Percentiles rank a stretch among this genome's conserved stretches.
Evolutionary conservation across 1,140 invertebrate genomes (phyloP).

Genomic region (Nephila pilipes): DNA sequence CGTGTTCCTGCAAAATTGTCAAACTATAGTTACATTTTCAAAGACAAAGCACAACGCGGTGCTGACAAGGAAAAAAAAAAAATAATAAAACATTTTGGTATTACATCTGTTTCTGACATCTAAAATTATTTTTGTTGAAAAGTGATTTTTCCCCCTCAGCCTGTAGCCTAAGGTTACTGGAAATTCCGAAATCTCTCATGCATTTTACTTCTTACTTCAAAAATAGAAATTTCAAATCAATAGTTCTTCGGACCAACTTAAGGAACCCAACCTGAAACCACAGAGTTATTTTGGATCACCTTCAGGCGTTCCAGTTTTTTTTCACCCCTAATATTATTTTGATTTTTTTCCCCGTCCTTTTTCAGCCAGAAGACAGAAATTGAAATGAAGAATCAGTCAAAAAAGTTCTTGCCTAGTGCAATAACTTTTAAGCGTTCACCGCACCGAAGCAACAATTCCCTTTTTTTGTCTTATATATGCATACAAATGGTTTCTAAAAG

Average conservation of each 20-base stretch:
- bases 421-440: no score
- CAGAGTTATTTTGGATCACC: neutral
- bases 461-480: no score
- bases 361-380: neutral
- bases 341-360: neutral
- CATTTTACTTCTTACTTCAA: conserved; percentile 10
- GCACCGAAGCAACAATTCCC: no score
- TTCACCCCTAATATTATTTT: no score
- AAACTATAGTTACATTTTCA: neutral
- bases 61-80: neutral
- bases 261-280: neutral
- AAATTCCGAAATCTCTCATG: neutral
- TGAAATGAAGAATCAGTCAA: neutral
- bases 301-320: no score
- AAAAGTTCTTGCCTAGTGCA: no score
- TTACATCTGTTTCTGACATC: neutral
- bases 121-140: neutral
- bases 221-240: conserved; percentile 55
- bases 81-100: neutral
- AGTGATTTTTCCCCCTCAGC: neutral
- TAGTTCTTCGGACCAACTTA: neutral
- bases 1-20: neutral
- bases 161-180: neutral
- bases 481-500: no score
- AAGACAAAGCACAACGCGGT: neutral